Percentiles rank a stretch among this genome's conserved stretches.
Conservation (phyloP, 2,113 vertebrate genomes). For the Cyanocitta stelleri region DNA sequence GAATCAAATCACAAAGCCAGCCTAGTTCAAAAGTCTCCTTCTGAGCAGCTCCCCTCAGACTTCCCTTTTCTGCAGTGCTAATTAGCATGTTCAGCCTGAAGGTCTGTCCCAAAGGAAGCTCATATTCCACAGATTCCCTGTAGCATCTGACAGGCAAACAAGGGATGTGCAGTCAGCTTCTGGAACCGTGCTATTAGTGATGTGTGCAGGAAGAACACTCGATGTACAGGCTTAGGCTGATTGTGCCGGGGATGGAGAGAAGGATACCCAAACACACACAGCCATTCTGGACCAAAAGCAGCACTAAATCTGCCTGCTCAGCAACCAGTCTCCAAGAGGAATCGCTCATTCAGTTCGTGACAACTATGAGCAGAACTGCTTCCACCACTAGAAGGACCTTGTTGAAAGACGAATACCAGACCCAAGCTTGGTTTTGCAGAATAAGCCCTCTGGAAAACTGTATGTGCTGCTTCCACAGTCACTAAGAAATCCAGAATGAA, state of each 20-base stretch:
- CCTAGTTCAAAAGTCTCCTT: not conserved
- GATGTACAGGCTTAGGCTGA: not conserved
- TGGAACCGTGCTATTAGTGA: not conserved
- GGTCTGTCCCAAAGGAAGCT: conserved; percentile 30
- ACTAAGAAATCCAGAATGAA: not conserved
- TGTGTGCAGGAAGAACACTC: not conserved
- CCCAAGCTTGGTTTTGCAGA: not conserved
- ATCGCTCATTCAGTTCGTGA: not conserved
- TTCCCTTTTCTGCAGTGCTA: not conserved
- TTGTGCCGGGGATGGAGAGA: not conserved
- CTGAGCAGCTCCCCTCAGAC: conserved; percentile 4
- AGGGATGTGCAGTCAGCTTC: not conserved
- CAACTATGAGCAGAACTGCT: not conserved
- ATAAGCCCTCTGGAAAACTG: not conserved
- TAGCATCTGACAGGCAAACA: not conserved
- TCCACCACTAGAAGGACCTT: not conserved
- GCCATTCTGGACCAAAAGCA: not conserved
- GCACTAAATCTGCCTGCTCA: not conserved
- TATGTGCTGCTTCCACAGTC: not conserved
- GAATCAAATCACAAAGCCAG: not conserved
- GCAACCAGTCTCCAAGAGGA: not conserved
- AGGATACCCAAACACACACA: not conserved
- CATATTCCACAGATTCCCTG: not conserved
- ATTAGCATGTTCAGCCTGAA: not conserved
- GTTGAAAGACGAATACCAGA: not conserved